Evolutionary conservation across 2,888 invertebrate genomes (phyloP), one percentile per base, ranked within the genome.

Genomic region (Rotaria socialis): DNA sequence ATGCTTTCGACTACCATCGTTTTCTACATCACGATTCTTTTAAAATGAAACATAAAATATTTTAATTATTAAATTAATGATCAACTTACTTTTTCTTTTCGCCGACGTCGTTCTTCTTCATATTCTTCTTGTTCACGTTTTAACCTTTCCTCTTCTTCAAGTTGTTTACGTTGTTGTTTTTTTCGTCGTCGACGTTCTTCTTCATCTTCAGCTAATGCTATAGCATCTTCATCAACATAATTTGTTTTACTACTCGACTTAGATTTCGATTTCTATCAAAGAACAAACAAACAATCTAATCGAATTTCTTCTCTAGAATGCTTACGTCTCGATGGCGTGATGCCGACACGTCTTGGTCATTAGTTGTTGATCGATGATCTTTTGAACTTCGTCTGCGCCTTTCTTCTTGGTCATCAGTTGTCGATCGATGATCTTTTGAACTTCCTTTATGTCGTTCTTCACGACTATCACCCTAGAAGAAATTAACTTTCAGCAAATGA

Each of bases 101-200:
- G 67, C 35, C 35, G 35, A 5, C 67, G 27, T 35, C 67, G 67
- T 35, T 67, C 67, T 19, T 67, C 67, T 67, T 67, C 67, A 67
- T 67, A 67, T 35, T 67, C 67, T 67, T 67, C 67, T 35, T 67
- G 67, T 67, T 67, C 67, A 67, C 67, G 67, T 67, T 19, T 67
- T 67, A 67, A 35, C 35, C 27, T 60, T n/a, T 60, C 60, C 14
- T 60, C 60, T 60, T 60, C 60, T 60, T 60, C 60, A 60, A n/a
- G 60, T 27, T 60, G 67, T 67, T 67, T 67, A 35, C 67, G 67
- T 67, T 27, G 27, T 35, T 67, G 27, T 35, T 67, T 67, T 27
- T 35, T 27, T 19, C 67, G 67, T 27, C 67, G 35, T 67, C 67
- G 67, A 67, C 67, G 67, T 67, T 67, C 67, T 27, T 16, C 35